Percentiles rank a stretch among this genome's conserved stretches.
phyloP scores from a whole-genome alignment of 2,888 invertebrate genomes.

The Serripes groenlandicus region DNA sequence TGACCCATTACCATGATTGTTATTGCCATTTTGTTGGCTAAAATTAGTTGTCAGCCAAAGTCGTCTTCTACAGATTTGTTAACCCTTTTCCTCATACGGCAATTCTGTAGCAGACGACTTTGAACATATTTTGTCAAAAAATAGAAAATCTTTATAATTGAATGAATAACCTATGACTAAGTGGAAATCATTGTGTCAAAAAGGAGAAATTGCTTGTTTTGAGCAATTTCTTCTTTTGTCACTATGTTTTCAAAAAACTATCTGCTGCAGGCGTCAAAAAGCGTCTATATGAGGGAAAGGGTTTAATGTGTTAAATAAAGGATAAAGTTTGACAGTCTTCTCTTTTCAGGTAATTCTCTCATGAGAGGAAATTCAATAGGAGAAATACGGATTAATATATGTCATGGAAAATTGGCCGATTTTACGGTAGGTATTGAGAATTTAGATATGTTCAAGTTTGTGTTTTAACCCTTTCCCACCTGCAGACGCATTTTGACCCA shows the following conservation, averaged over 20 bases:
- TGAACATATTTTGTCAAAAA: too few species aligned
- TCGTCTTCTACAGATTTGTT: too few species aligned
- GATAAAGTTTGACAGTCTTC: neutral
- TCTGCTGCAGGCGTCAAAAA: neutral
- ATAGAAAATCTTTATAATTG: too few species aligned
- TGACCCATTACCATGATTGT: too few species aligned
- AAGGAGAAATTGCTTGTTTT: neutral
- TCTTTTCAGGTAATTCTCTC: conserved; percentile 26
- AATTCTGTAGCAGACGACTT: too few species aligned
- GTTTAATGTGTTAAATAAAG: neutral
- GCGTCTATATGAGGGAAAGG: neutral
- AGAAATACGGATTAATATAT: conserved; percentile 50
- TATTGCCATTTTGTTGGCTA: too few species aligned
- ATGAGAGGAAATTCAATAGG: conserved; percentile 42
- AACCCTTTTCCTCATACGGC: too few species aligned
- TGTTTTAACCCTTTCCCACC: too few species aligned
- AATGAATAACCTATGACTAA: neutral
- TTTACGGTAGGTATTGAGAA: conserved; percentile 52
- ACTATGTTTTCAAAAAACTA: neutral
- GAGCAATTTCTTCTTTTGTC: neutral
- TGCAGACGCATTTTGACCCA: too few species aligned
- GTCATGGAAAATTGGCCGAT: conserved; percentile 46
- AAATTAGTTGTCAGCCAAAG: too few species aligned
- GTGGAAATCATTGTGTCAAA: neutral
- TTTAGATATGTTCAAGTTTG: neutral